Evolutionary conservation across 2,797 vertebrate genomes (phyloP).

Genomic region (Rhynchonycteris naso): DNA sequence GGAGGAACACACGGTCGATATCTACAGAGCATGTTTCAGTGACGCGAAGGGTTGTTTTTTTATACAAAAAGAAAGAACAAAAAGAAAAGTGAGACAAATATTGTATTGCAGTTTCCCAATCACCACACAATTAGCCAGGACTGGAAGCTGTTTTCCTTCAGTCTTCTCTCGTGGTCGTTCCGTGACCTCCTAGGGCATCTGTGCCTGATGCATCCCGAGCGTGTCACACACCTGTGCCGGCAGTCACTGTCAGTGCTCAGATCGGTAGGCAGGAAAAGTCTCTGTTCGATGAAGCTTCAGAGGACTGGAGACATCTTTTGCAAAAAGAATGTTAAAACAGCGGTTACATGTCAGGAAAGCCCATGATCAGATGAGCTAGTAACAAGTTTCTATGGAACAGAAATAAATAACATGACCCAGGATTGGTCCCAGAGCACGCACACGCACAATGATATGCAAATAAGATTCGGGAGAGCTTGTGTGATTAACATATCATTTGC

Average conservation of each 20-base stretch:
- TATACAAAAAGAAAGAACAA: not conserved
- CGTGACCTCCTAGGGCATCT: not conserved
- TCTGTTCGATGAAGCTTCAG: slow-evolving; percentile 88
- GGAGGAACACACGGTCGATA: slow-evolving; percentile 63
- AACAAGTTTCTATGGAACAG: not conserved
- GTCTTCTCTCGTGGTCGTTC: not conserved
- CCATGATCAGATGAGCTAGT: not conserved
- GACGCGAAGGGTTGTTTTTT: slow-evolving; percentile 53
- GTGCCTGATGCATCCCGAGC: not conserved
- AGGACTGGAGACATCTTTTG: slow-evolving; percentile 85
- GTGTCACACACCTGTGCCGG: not conserved
- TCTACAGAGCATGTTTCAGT: slow-evolving; percentile 64
- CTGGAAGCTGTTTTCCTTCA: not conserved
- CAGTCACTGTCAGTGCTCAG: slow-evolving; percentile 84
- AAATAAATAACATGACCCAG: not conserved
- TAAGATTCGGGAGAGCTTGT: accelerated
- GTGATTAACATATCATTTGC: not conserved
- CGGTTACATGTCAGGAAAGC: slow-evolving; percentile 27
- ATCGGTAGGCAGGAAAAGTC: slow-evolving; percentile 86
- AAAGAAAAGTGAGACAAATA: not conserved
- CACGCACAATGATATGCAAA: not conserved
- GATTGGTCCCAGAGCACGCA: not conserved
- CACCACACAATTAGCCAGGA: not conserved
- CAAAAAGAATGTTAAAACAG: slow-evolving; percentile 9
- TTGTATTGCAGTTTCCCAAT: slow-evolving; percentile 63